These are phyloP conservation scores for Hoplodrina ambigua DNA, from an alignment of 2,888 invertebrate genomes.

Conservation along the genomic window DNA sequence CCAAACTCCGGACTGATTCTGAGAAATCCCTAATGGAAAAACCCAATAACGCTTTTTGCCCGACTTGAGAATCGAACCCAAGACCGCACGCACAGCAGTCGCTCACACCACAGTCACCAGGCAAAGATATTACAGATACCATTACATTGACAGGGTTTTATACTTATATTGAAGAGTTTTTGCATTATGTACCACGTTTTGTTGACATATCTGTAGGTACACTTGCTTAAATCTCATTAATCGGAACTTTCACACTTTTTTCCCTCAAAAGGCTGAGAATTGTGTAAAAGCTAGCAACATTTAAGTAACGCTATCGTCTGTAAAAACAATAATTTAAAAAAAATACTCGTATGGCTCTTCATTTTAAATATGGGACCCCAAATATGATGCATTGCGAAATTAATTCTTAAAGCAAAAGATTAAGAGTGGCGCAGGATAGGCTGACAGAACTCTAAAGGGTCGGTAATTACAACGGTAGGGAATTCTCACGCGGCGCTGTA, in stretches of 20 bases:
- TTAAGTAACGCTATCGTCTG: neutral
- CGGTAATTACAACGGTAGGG: conserved; percentile 80
- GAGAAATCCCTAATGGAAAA: too few relatives aligned
- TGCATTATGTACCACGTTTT: too few relatives aligned
- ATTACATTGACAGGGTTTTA: neutral
- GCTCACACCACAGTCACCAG: too few relatives aligned
- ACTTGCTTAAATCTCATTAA: too few relatives aligned
- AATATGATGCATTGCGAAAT: conserved; percentile 20
- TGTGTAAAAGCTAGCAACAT: too few relatives aligned
- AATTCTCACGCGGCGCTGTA: conserved; percentile 77
- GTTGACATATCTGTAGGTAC: too few relatives aligned
- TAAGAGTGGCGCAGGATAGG: conserved; percentile 14
- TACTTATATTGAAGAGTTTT: neutral
- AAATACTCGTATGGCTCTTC: neutral
- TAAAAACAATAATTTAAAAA: neutral
- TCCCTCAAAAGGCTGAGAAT: too few relatives aligned
- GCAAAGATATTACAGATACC: neutral
- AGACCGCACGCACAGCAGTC: too few relatives aligned
- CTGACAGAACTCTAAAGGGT: conserved; percentile 71
- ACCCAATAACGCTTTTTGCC: too few relatives aligned
- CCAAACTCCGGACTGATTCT: too few relatives aligned
- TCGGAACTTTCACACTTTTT: too few relatives aligned
- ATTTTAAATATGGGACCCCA: conserved; percentile 9
- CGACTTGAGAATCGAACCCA: too few relatives aligned
- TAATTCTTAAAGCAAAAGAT: conserved; percentile 37